Conservation (phyloP, 2,113 vertebrate genomes). For the Sclerurus mexicanus region DNA sequence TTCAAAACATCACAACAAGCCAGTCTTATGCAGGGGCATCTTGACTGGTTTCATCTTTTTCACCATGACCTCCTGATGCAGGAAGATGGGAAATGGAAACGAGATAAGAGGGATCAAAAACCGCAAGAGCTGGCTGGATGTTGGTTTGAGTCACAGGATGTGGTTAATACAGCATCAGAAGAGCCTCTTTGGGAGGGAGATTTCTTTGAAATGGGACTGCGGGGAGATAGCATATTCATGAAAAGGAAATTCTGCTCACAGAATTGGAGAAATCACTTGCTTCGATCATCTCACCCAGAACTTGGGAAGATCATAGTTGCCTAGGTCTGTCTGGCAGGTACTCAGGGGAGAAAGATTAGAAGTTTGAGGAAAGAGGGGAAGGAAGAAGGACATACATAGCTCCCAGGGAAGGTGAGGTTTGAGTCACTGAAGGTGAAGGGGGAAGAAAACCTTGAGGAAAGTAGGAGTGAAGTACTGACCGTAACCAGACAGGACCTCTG, state of each 20-base stretch:
- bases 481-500: not conserved
- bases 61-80: not conserved
- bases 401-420: not conserved
- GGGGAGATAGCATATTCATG: not conserved
- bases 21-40: not conserved
- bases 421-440: not conserved
- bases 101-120: not conserved
- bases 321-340: not conserved
- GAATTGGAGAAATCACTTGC: not conserved
- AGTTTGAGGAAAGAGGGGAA: not conserved
- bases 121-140: not conserved
- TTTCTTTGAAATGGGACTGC: not conserved
- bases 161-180: not conserved
- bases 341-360: not conserved
- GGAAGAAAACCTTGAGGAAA: not conserved
- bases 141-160: not conserved
- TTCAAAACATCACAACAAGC: not conserved
- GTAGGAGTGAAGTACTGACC: not conserved
- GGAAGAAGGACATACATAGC: not conserved
- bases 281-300: fast-evolving
- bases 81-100: not conserved
- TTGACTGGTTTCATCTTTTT: not conserved
- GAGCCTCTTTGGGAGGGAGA: not conserved
- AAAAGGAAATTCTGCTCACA: not conserved
- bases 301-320: not conserved